Conservation (phyloP, 1,140 invertebrate genomes). For the Cydia splendana region DNA sequence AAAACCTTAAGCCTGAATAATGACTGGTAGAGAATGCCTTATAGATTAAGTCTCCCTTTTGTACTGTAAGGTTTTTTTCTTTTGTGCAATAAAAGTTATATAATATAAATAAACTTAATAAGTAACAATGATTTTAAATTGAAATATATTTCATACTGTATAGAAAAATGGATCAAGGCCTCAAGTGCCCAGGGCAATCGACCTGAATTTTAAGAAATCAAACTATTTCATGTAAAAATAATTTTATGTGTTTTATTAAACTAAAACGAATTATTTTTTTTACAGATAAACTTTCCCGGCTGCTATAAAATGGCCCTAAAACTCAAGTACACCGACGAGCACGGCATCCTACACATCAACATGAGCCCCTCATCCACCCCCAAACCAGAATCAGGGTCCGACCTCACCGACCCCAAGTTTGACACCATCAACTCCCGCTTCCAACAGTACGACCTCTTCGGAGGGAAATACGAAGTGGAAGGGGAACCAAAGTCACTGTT, state of each 20-base stretch:
- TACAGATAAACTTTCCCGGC: slow-evolving; percentile 18
- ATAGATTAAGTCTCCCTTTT: no score
- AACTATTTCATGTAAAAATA: not conserved
- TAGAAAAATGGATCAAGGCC: no score
- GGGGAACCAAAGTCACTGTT: slow-evolving; percentile 64
- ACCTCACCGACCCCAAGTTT: slow-evolving; percentile 64
- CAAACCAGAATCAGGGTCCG: slow-evolving; percentile 34
- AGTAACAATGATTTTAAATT: no score
- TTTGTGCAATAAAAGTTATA: no score
- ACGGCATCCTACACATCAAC: slow-evolving; percentile 72
- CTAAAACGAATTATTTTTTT: not conserved
- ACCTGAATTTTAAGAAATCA: no score
- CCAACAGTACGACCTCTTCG: slow-evolving; percentile 70
- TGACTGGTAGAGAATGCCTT: no score
- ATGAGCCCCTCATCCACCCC: slow-evolving; percentile 60
- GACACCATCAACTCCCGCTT: slow-evolving; percentile 72
- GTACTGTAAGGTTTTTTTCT: no score
- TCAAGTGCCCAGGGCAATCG: no score
- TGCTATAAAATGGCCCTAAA: slow-evolving; percentile 65
- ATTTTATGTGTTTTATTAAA: not conserved
- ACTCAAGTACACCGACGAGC: slow-evolving; percentile 72
- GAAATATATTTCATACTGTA: no score
- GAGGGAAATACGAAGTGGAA: slow-evolving; percentile 59
- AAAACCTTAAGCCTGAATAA: no score
- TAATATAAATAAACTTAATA: no score